Conservation (phyloP, 2,113 vertebrate genomes). For the Caracal caracal region DNA sequence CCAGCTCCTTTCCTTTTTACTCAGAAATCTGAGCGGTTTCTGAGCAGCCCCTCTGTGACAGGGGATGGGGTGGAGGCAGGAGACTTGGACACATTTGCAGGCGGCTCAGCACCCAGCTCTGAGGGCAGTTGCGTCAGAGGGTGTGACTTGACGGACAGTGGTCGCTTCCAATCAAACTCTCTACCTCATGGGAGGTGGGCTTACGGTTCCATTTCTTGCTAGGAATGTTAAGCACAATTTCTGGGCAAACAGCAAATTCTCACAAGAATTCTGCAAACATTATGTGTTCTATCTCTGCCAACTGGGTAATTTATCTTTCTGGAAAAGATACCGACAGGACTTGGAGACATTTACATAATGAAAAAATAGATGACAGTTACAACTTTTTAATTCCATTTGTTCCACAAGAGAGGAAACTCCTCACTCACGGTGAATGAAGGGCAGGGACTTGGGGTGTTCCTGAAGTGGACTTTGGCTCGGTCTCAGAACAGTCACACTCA, state of each 20-base stretch:
- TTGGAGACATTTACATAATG: background rate
- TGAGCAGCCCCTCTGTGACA: background rate
- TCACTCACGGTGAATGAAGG: background rate
- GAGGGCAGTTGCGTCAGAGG: background rate
- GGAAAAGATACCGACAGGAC: conserved; percentile 45
- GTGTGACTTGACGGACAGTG: background rate
- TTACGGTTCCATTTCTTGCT: background rate
- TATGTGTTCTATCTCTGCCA: background rate
- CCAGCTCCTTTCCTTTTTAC: background rate
- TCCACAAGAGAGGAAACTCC: background rate
- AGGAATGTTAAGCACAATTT: background rate
- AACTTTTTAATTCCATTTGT: conserved; percentile 18
- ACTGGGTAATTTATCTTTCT: conserved; percentile 43
- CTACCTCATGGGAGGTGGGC: background rate
- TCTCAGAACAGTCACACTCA: background rate
- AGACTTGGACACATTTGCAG: background rate
- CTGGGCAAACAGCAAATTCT: background rate
- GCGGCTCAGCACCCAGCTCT: background rate
- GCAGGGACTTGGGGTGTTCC: background rate
- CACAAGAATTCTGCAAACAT: conserved; percentile 2
- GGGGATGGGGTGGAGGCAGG: no score
- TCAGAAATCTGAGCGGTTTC: background rate
- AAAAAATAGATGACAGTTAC: conserved; percentile 32
- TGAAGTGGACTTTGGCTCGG: background rate
- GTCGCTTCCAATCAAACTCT: background rate